A percentile compares a stretch with the other conserved stretches of the same genome.
These are phyloP conservation scores for Zaprionus obscuricornis DNA, from an alignment of 2,888 invertebrate genomes.

Conservation along the genomic window DNA sequence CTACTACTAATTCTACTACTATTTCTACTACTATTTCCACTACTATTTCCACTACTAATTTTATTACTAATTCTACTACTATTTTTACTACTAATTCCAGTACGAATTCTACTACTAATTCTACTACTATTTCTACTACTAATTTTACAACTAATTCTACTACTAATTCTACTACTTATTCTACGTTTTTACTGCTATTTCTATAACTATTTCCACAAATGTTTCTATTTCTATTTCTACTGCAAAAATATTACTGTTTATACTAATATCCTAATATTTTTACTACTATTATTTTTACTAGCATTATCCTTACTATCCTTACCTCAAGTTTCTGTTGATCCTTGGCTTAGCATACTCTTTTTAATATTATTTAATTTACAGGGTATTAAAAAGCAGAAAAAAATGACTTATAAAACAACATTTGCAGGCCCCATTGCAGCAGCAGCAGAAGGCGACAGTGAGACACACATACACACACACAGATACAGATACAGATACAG, in stretches of 20 bases:
- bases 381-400: constrained; percentile 38
- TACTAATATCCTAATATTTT: too few relatives aligned
- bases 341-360: constrained; percentile 5
- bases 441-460: not conserved
- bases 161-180: not conserved
- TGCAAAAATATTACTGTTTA: too few relatives aligned
- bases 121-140: not conserved
- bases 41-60: too few relatives aligned
- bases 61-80: too few relatives aligned
- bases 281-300: too few relatives aligned
- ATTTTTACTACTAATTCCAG: too few relatives aligned
- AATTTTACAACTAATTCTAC: not conserved
- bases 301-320: too few relatives aligned
- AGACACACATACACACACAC: not conserved
- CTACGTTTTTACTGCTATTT: not conserved
- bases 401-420: constrained; percentile 68
- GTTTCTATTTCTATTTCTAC: not conserved
- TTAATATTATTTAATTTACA: not conserved
- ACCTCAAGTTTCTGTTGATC: too few relatives aligned
- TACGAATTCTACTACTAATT: too few relatives aligned
- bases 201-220: not conserved
- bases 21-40: too few relatives aligned
- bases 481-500: not conserved
- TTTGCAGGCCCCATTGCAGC: constrained; percentile 2
- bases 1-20: too few relatives aligned